Conservation (phyloP, 92 coral and sea anemone species). For the Phenganax stokvisi region DNA sequence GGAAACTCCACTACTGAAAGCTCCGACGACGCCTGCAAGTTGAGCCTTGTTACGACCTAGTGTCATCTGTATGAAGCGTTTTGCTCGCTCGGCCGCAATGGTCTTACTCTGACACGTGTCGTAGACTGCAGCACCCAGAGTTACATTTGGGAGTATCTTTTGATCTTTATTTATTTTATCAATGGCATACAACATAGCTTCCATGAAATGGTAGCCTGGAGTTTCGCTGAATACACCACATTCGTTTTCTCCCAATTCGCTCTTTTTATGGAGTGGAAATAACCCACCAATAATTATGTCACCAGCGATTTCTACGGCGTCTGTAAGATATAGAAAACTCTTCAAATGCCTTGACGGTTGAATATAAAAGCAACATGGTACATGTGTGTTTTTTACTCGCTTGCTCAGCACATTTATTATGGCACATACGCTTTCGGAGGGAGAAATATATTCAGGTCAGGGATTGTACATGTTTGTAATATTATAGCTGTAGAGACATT, state of each 20-base stretch:
- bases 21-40: too few relatives aligned
- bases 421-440: too few relatives aligned
- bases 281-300: slow-evolving; percentile 81
- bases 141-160: slow-evolving; percentile 67
- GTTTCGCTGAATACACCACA: slow-evolving; percentile 70
- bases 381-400: too few relatives aligned
- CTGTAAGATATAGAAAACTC: not conserved
- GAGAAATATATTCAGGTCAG: too few relatives aligned
- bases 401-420: too few relatives aligned
- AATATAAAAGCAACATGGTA: too few relatives aligned
- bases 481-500: too few relatives aligned
- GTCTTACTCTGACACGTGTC: slow-evolving; percentile 96
- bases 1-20: too few relatives aligned
- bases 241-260: slow-evolving; percentile 64
- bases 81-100: slow-evolving; percentile 84
- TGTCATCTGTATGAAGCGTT: slow-evolving; percentile 68
- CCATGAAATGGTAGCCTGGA: slow-evolving; percentile 94
- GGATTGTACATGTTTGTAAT: too few relatives aligned
- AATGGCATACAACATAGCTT: slow-evolving; percentile 78
- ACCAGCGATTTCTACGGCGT: slow-evolving; percentile 41
- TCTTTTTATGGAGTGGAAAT: slow-evolving; percentile 73
- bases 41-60: slow-evolving; percentile 39
- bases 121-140: slow-evolving; percentile 70
- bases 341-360: too few relatives aligned
- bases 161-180: slow-evolving; percentile 72